Evolutionary conservation across 2,888 invertebrate genomes (phyloP), one percentile per base, ranked within the genome.

Genomic region (Clunio marinus): DNA sequence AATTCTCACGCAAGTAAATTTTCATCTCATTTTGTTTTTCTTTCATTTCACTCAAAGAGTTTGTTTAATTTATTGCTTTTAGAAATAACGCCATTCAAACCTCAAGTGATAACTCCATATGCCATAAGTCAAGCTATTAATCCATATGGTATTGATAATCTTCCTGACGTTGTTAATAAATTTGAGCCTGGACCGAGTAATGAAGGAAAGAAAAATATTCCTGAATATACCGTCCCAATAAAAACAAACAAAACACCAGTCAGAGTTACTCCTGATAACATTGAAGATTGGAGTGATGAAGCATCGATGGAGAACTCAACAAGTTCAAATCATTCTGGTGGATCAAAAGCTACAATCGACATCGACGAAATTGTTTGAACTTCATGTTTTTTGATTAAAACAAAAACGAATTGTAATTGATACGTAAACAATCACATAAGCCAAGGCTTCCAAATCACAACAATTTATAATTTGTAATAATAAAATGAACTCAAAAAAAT

Each of bases 301-400:
- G n/a, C n/a, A n/a, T 69, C 60, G 24, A 58, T 62, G 58, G 60
- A 69, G 46, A 68, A 58, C n/a, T 68, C 68, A 27, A 15, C 24
- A 1, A 57, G 58, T 20, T 79, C 78, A 10, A 74, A 78, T 75
- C 78, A 79, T 74, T 79, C 79, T 17, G 79, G 79, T 55, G 78
- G 78, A 70, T 79, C 79, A 71, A 74, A 77, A 74, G 76, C 76
- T 71, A 79, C 79, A 62, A 75, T 78, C 59, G 75, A 78, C 74
- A 77, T 79, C 66, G 77, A 77, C 69, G 79, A 79, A 71, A 67
- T 70, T 1, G 77, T 78, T n/a, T n/a, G n/a, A n/a, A n/a, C n/a
- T n/a, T n/a, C n/a, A n/a, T n/a, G n/a, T n/a, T n/a, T n/a, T n/a
- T n/a, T n/a, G n/a, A n/a, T n/a, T n/a, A n/a, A n/a, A n/a, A n/a